Base-by-base conservation (phyloP, 2,113 vertebrate species). In the Perca flavescens region DNA sequence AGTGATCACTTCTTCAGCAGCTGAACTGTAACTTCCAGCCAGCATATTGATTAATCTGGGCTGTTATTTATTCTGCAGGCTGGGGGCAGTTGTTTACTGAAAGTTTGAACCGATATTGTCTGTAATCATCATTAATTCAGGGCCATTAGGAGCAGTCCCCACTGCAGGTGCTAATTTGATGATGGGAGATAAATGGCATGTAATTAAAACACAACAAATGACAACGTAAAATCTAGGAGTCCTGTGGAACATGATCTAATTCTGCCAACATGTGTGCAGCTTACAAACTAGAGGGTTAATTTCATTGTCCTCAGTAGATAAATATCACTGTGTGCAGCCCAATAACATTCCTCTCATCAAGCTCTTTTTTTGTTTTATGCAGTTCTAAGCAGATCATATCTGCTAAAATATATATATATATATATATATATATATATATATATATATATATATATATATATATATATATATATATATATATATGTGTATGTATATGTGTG, bases 191-290 rank as follows among this genome's bases (percentile, higher is more conserved):
- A 78, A 88, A 86, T 85, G 72, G 71, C 22, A 62, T 87, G 77
- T 92, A 92, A 93, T 93, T 93, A 92, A 94, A 94, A 93, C 58
- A 77, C 80, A 87, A 89, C 85, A 86, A 91, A 89, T 88, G 77
- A 88, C 66, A 76, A 75, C 58, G 60, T 66, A 70, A 90, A 85
- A 88, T 53, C 54, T 64, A 31, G 14, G 58, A 73, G 84, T 83
- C 85, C 64, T 31, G 64, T 77, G 70, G 85, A 83, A 53, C 56
- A n/a, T 16, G 64, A 84, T 83, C 83, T 77, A 9, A 84, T 88
- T 87, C 76, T 50, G 69, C 36, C 50, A 49, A 17, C 28, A 28
- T 7, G 66, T 66, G 64, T 56, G 52, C 68, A 46, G 49, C 54
- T 50, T 63, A 47, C 54, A 10, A 87, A 81, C 64, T n/a, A 34